A percentile compares a stretch with the other conserved stretches of the same genome.
Conservation (phyloP, 37 sponge, comb jelly and placozoan genomes). For the Axinella damicornis region DNA sequence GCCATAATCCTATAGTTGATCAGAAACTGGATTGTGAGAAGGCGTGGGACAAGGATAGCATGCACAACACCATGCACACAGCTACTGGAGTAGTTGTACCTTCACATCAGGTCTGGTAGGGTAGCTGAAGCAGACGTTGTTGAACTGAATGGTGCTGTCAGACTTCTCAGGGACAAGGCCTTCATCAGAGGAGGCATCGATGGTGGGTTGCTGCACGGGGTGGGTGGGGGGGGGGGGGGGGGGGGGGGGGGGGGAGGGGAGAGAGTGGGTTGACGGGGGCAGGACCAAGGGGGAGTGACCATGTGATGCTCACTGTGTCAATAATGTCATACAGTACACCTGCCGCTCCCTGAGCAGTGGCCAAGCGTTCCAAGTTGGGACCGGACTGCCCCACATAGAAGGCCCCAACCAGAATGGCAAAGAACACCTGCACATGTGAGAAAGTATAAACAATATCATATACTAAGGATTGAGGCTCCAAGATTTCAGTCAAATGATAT, state of each 20-base stretch:
- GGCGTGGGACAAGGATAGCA: too few relatives aligned
- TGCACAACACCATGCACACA: background rate
- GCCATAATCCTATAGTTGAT: too few relatives aligned
- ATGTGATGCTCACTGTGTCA: constrained; percentile 86
- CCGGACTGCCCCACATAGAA: constrained; percentile 79
- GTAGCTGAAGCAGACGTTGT: constrained; percentile 77
- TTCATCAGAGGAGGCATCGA: constrained; percentile 46
- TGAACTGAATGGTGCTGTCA: constrained; percentile 59
- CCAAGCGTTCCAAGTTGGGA: constrained; percentile 64
- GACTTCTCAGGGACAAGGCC: constrained; percentile 34
- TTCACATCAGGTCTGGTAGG: constrained; percentile 81
- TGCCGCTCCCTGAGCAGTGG: constrained; percentile 72
- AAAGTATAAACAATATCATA: too few relatives aligned
- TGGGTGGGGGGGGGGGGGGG: too few relatives aligned
- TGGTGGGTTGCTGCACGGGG: constrained; percentile 41
- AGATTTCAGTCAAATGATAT: too few relatives aligned
- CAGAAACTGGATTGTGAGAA: too few relatives aligned
- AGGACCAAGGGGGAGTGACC: too few relatives aligned
- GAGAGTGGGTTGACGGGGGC: too few relatives aligned
- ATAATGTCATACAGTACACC: constrained; percentile 72
- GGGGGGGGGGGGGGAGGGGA: too few relatives aligned
- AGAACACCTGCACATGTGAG: constrained; percentile 84
- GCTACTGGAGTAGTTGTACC: too few relatives aligned
- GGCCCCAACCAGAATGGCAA: constrained; percentile 74
- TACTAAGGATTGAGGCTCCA: too few relatives aligned